A percentile compares a stretch with the other conserved stretches of the same genome.
Evolutionary conservation across 2,888 invertebrate genomes (phyloP).

Genomic region (Eulithis prunata): DNA sequence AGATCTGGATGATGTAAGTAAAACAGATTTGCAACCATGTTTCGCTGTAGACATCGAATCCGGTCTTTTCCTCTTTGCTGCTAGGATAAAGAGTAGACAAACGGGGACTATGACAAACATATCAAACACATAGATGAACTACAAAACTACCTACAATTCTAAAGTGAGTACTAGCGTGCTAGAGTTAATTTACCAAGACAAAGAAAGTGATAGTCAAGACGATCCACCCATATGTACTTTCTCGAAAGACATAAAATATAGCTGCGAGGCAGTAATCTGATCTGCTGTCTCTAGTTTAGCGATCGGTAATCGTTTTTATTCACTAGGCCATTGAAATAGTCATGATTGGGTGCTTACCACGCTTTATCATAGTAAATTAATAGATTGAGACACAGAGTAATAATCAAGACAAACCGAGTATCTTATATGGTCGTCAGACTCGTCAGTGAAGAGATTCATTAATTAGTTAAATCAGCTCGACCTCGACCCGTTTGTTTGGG

Average conservation of each 20-base stretch:
- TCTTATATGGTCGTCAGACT: constrained; percentile 14
- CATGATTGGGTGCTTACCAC: constrained; percentile 5
- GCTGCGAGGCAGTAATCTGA: constrained; percentile 31
- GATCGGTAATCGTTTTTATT: constrained; percentile 38
- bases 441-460: constrained; percentile 42
- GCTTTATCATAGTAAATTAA: not conserved
- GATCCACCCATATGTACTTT: constrained; percentile 35
- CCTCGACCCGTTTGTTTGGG: constrained; percentile 61
- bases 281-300: constrained; percentile 34
- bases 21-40: no score
- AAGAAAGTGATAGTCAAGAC: constrained; percentile 36
- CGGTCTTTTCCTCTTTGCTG: no score
- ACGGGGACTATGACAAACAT: not conserved
- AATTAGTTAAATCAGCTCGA: constrained; percentile 66
- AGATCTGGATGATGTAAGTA: no score
- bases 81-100: no score
- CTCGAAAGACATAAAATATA: constrained; percentile 26
- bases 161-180: constrained; percentile 24
- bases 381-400: not conserved
- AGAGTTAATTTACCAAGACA: constrained; percentile 33
- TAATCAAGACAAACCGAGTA: not conserved
- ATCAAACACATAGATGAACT: not conserved
- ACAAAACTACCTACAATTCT: constrained; percentile 3
- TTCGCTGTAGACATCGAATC: no score
- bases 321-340: constrained; percentile 34